Evolutionary conservation across 1,140 invertebrate genomes (phyloP).

Genomic region (Pseudomyrmex cubaensis): DNA sequence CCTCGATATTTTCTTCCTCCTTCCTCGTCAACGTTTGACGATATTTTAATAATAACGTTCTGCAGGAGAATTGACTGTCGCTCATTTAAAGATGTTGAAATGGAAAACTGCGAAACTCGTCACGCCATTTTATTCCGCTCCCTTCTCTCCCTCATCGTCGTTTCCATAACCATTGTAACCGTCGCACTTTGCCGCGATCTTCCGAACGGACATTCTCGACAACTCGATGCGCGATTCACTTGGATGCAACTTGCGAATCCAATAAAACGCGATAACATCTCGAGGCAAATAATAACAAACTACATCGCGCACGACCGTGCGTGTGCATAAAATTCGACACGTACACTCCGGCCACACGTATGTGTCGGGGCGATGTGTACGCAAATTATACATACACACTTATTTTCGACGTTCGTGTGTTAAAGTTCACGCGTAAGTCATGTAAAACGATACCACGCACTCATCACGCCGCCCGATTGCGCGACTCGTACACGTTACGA

Average conservation of each 20-base stretch:
- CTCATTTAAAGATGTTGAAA: background rate
- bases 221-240: background rate
- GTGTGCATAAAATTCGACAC: too few species aligned
- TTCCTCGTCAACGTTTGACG: background rate
- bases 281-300: background rate
- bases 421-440: too few species aligned
- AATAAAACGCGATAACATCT: background rate
- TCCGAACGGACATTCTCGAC: background rate
- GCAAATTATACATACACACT: too few species aligned
- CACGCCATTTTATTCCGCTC: background rate
- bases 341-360: too few species aligned
- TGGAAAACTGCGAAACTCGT: background rate
- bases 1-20: constrained; percentile 14
- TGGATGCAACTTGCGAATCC: background rate
- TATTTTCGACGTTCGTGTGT: too few species aligned
- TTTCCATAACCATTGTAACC: background rate
- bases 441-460: too few species aligned
- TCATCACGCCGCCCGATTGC: too few species aligned
- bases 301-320: too few species aligned
- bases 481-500: too few species aligned
- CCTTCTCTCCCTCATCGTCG: background rate
- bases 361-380: too few species aligned
- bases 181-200: background rate
- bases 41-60: background rate
- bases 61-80: background rate